phyloP scores from a whole-genome alignment of 1,140 invertebrate genomes.

The Heliconius eleuchia region DNA sequence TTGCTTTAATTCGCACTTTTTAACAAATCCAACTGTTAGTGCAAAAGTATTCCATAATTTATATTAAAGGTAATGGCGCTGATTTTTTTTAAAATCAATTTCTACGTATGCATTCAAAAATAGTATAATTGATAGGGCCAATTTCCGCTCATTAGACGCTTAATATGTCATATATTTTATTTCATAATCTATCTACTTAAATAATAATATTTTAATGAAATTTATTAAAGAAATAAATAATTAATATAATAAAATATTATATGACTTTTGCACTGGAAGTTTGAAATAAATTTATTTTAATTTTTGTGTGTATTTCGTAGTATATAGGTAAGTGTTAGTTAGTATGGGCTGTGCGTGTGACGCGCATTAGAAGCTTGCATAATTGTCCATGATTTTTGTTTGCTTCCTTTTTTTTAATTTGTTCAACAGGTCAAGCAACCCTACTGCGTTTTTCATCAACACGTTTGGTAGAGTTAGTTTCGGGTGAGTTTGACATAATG shows the following conservation, averaged over 20 bases:
- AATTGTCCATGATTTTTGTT: constrained; percentile 66
- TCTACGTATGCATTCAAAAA: too few species aligned
- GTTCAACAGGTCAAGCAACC: constrained; percentile 87
- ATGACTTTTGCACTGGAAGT: background rate
- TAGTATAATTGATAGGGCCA: too few species aligned
- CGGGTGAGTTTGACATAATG: constrained; percentile 85
- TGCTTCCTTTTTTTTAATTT: constrained; percentile 79
- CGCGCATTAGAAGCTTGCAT: constrained; percentile 65
- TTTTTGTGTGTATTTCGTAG: background rate
- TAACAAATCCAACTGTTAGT: background rate
- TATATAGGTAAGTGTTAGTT: constrained; percentile 24
- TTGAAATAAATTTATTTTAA: background rate
- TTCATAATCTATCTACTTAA: too few species aligned
- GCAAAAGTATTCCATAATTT: background rate
- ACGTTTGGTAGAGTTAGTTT: constrained; percentile 85
- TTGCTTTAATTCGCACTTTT: background rate
- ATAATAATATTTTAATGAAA: too few species aligned
- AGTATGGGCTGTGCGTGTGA: constrained; percentile 48
- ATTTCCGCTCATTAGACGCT: too few species aligned
- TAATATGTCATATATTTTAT: too few species aligned
- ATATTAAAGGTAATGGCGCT: background rate
- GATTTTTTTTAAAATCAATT: background rate
- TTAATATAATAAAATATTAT: too few species aligned
- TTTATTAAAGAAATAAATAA: too few species aligned
- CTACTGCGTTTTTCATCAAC: constrained; percentile 86